Evolutionary conservation across 2,888 invertebrate genomes (phyloP), one percentile per base, ranked within the genome.

Genomic region (Abrostola tripartita): DNA sequence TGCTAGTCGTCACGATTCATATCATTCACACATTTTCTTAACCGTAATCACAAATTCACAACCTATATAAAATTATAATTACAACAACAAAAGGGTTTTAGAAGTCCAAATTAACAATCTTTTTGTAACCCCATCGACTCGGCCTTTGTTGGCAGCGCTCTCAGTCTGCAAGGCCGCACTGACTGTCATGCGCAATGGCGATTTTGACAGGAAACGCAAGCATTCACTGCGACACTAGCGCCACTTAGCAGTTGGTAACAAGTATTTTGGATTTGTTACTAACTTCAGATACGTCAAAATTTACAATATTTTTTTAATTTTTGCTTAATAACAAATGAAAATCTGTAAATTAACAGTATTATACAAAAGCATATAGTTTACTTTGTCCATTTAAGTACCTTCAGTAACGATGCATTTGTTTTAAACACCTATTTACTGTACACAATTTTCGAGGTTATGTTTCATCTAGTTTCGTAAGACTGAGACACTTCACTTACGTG

Each of bases 31-130:
- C 94, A 95, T 95, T 92, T 79, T 93, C 92, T 93, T 92, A 93
- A 94, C 88, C 90, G 92, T 94, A 94, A 95, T 95, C 95, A 95
- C 95, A 95, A 94, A 94, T 93, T 95, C 95, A 95, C 95, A 95
- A 95, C 95, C 95, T 93, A 95, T 93, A 90, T 92, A 90, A 93
- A 94, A 94, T 94, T 94, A 93, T 91, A 94, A 94, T 93, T 93
- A 93, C 90, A 91, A 94, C 91, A 93, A 94, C 91, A 92, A 93
- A 92, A 93, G 93, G 93, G 93, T 92, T 92, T 89, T 90, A 91
- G 82, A 89, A 86, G 92, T 93, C 92, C 91, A 94, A 93, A 93
- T 93, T 94, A 94, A 88, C 90, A 90, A 92, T 91, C 90, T 93
- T 94, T 94, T 94, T 94, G 93, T 94, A 94, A 94, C 93, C 94